Base-by-base conservation (phyloP, 1,140 invertebrate species). In the Gryllus bimaculatus region DNA sequence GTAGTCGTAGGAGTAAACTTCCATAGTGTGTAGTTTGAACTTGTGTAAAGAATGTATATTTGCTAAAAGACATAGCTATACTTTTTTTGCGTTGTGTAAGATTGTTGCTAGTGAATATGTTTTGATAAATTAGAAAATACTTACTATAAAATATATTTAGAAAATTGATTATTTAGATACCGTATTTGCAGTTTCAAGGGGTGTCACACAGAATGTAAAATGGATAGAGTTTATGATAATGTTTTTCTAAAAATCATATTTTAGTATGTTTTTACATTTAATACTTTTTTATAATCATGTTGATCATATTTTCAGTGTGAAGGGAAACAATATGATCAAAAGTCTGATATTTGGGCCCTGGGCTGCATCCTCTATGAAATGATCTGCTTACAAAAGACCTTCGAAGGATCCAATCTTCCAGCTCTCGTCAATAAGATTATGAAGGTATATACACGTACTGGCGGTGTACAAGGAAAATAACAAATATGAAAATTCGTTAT, bases 301-400 rank as follows among this genome's bases (percentile, higher is more conserved):
- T 39, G 26, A 39, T 39, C 26, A 66, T 12, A n/a, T 80, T 85
- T 87, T 21, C 82, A 93, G 92, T 93, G 92, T 85, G 92, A 93
- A 86, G 92, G 93, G 10, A 92, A 92, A 83, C 87, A 91, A 66
- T 94, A 94, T 83, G 92, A 93, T 84, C 90, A 92, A 83, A 94
- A 94, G 84, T 93, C 91, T 54, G 93, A 95, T 83, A 91, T 95
- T 79, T 95, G 93, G 93, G 92, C 93, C 18, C 84, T 94, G 49
- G 93, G 92, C 13, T 95, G 93, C 84, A 93, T 94, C 82, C 85
- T 95, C 12, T 93, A 94, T 83, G 93, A 95, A 86, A 91, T 94
- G 88, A 91, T 91, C n/a, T 92, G 91, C 83, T 85, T 93, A 8
- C 91, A 93, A 81, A 93, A 92, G 85, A 92, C 93, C 20, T 95